Conservation (phyloP, 2,888 invertebrate genomes). For the Antitype chi region DNA sequence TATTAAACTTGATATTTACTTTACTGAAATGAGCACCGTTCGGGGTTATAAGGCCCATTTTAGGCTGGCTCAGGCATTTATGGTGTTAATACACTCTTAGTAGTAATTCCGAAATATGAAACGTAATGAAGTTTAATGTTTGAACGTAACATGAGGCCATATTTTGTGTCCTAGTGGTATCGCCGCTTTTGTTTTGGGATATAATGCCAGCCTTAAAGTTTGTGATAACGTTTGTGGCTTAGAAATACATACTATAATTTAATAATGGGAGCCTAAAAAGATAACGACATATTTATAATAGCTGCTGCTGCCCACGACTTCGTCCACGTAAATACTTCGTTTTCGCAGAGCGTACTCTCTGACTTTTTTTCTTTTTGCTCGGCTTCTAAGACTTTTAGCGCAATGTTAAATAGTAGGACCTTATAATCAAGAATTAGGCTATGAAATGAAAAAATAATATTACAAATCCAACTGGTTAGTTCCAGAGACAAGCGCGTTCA, state of each 20-base stretch:
- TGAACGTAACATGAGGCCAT: constrained; percentile 24
- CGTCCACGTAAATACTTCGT: no score
- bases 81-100: constrained; percentile 39
- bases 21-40: constrained; percentile 32
- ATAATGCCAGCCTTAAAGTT: background rate
- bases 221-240: background rate
- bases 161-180: constrained; percentile 13
- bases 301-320: no score
- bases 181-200: background rate
- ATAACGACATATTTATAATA: no score
- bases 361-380: no score
- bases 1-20: constrained; percentile 55
- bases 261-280: background rate
- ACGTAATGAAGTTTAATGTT: constrained; percentile 55
- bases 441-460: no score
- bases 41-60: constrained; percentile 14
- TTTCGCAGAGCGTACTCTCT: no score
- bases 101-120: constrained; percentile 51
- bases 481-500: no score
- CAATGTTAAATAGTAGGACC: no score
- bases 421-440: no score
- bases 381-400: no score
- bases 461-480: no score
- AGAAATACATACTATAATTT: no score
- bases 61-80: constrained; percentile 27